phyloP scores from a whole-genome alignment of 1,140 invertebrate genomes.

The Micrasema longulum region DNA sequence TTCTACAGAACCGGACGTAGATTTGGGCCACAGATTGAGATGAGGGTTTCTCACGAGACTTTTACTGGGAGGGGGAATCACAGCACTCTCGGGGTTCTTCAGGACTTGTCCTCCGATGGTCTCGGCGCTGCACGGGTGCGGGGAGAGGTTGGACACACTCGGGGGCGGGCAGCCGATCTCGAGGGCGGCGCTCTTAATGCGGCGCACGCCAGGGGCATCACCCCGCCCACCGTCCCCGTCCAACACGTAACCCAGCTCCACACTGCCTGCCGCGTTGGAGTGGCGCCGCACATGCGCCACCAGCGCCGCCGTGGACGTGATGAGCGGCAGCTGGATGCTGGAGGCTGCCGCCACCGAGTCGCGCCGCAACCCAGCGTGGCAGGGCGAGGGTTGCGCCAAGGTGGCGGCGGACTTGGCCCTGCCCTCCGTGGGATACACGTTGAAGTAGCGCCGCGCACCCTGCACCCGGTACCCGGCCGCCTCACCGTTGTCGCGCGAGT shows the following conservation, averaged over 20 bases:
- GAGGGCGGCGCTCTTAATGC: slow-evolving; percentile 75
- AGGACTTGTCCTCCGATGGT: slow-evolving; percentile 73
- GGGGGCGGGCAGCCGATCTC: slow-evolving; percentile 75
- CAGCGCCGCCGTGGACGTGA: slow-evolving; percentile 64
- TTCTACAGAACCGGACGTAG: slow-evolving; percentile 60
- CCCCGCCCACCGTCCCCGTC: slow-evolving; percentile 56
- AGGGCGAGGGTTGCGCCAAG: slow-evolving; percentile 56
- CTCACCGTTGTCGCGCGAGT: slow-evolving; percentile 67
- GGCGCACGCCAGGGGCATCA: slow-evolving; percentile 68
- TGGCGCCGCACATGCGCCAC: slow-evolving; percentile 69
- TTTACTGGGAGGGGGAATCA: slow-evolving; percentile 74
- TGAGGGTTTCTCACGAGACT: slow-evolving; percentile 75
- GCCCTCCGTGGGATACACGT: slow-evolving; percentile 62
- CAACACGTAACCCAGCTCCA: slow-evolving; percentile 68
- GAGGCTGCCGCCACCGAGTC: slow-evolving; percentile 73
- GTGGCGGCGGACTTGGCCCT: slow-evolving; percentile 66
- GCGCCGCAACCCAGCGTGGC: slow-evolving; percentile 66
- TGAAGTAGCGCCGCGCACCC: slow-evolving; percentile 58
- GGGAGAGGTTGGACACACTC: slow-evolving; percentile 71
- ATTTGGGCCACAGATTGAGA: slow-evolving; percentile 73
- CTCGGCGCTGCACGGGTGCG: slow-evolving; percentile 77
- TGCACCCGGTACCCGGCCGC: slow-evolving; percentile 60
- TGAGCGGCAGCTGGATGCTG: slow-evolving; percentile 68
- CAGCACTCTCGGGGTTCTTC: slow-evolving; percentile 71
- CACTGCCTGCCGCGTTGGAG: slow-evolving; percentile 70